Conservation (phyloP, 2,888 invertebrate genomes). For the Anoplius nigerrimus region DNA sequence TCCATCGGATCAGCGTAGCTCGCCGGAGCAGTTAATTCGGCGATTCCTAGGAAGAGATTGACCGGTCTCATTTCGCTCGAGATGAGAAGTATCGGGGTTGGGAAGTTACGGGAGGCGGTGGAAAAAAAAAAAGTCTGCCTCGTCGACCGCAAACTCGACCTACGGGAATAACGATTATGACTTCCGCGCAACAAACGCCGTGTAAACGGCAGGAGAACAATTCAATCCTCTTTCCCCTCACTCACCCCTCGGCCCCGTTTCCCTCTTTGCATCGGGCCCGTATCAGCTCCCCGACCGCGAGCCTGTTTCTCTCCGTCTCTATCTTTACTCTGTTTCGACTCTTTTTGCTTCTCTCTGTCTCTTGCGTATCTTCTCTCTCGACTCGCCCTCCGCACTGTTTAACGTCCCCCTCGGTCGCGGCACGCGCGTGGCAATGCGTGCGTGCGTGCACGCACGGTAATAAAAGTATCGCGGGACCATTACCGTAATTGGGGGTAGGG, state of each 20-base stretch:
- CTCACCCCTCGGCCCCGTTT: not conserved
- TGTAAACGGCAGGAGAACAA: constrained; percentile 51
- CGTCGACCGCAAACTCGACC: not conserved
- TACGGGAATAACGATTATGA: constrained; percentile 44
- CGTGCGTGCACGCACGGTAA: constrained; percentile 49
- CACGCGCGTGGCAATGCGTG: constrained; percentile 35
- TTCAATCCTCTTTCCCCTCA: constrained; percentile 30
- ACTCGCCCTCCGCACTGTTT: not conserved
- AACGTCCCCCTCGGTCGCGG: constrained; percentile 9
- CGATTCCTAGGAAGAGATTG: too few species aligned
- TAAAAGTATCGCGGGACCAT: constrained; percentile 62
- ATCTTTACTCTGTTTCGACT: constrained; percentile 18
- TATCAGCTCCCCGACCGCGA: constrained; percentile 36
- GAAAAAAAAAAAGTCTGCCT: not conserved
- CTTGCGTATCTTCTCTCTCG: not conserved
- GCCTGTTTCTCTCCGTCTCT: constrained; percentile 24
- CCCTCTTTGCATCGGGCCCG: constrained; percentile 7
- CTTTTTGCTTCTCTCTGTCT: constrained; percentile 19
- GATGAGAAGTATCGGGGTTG: too few species aligned
- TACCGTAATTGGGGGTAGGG: constrained; percentile 56
- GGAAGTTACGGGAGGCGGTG: not conserved
- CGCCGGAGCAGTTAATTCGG: too few species aligned
- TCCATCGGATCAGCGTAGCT: too few species aligned
- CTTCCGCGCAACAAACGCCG: constrained; percentile 46
- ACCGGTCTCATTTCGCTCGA: too few species aligned